Conservation (phyloP, 1,140 invertebrate genomes). For the Magallana angulata region DNA sequence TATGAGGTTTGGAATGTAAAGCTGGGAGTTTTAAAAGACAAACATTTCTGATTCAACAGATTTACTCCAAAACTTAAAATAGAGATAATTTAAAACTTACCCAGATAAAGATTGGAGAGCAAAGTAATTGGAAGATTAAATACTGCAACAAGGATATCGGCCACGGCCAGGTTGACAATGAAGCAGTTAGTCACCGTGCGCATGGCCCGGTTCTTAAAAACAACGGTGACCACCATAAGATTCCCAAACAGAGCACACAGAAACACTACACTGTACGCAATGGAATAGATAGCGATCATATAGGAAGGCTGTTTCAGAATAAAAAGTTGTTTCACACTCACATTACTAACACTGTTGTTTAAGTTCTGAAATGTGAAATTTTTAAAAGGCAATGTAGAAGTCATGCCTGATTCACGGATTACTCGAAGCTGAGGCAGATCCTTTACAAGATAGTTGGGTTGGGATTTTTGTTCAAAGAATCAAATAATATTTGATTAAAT, state of each 20-base stretch:
- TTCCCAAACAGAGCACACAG: slow-evolving; percentile 90
- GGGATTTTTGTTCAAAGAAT: no score
- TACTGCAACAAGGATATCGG: slow-evolving; percentile 93
- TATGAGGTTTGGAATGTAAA: no score
- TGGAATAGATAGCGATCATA: slow-evolving; percentile 69
- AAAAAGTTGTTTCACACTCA: slow-evolving; percentile 5
- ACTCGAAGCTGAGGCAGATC: neutral
- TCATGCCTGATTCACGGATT: neutral
- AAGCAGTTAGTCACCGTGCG: slow-evolving; percentile 95
- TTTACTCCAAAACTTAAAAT: no score
- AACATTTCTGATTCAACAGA: no score
- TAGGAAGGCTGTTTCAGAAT: slow-evolving; percentile 65
- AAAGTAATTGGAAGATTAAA: slow-evolving; percentile 93
- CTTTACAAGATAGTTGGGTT: no score
- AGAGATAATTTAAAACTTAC: slow-evolving; percentile 54
- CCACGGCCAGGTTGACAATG: slow-evolving; percentile 93
- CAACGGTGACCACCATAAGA: slow-evolving; percentile 90
- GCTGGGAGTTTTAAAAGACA: no score
- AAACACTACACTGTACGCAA: slow-evolving; percentile 84
- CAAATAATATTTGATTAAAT: no score
- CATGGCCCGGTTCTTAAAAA: slow-evolving; percentile 91
- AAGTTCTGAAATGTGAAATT: neutral
- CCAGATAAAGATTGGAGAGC: slow-evolving; percentile 78
- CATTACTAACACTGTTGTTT: neutral
- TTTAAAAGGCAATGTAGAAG: neutral